Evolutionary conservation across 2,113 vertebrate genomes (phyloP).

Genomic region (Bagarius yarrelli): DNA sequence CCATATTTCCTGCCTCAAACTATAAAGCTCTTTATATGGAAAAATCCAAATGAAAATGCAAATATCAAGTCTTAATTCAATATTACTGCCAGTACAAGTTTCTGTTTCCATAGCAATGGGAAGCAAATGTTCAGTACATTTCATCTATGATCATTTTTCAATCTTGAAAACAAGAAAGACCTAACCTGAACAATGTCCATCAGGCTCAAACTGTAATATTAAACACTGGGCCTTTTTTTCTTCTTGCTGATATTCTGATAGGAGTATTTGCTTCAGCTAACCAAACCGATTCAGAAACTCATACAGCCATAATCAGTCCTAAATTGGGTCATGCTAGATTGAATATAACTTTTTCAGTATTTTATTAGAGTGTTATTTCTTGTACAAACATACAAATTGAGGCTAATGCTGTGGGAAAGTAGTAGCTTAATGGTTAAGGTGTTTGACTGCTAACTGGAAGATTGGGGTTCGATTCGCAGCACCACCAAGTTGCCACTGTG

Average conservation of each 20-base stretch:
- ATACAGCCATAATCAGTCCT: too few relatives aligned
- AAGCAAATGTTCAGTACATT: neutral
- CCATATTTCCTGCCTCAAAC: neutral
- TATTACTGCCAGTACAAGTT: neutral
- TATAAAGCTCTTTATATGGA: neutral
- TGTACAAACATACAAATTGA: neutral
- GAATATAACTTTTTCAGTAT: neutral
- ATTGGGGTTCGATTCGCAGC: too few relatives aligned
- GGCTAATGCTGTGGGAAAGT: neutral
- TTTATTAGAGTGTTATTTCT: neutral
- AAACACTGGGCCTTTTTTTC: neutral
- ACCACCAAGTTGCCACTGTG: too few relatives aligned
- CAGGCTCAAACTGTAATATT: neutral
- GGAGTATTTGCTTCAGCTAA: neutral
- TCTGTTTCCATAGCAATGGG: conserved; percentile 24
- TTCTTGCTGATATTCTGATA: neutral
- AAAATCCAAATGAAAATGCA: neutral
- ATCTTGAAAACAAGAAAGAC: neutral
- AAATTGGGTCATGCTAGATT: neutral
- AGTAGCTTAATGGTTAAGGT: too few relatives aligned
- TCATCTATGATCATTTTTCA: conserved; percentile 3
- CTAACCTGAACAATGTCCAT: neutral
- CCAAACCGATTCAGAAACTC: too few relatives aligned
- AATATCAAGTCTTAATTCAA: neutral
- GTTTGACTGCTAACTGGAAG: too few relatives aligned